A percentile compares a stretch with the other conserved stretches of the same genome.
Conservation (phyloP, 2,888 invertebrate genomes). For the Watsonalla binaria region DNA sequence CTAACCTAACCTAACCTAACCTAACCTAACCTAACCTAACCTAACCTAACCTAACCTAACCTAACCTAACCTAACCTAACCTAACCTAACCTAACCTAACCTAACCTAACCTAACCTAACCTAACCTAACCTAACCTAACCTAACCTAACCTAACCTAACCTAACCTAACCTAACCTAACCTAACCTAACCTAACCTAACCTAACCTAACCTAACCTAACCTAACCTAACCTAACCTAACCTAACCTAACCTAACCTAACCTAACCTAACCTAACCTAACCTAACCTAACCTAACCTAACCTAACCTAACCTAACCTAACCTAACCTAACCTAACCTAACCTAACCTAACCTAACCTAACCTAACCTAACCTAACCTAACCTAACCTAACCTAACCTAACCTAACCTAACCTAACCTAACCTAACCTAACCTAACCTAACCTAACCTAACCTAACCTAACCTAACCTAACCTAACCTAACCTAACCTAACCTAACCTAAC, state of each 20-base stretch:
- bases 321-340: conserved; percentile 6
- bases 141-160: conserved; percentile 6
- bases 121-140: conserved; percentile 6
- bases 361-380: conserved; percentile 6
- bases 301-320: conserved; percentile 6
- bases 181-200: conserved; percentile 6
- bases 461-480: conserved; percentile 6
- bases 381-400: conserved; percentile 6
- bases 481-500: conserved; percentile 6
- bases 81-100: conserved; percentile 6
- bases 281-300: conserved; percentile 6
- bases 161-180: conserved; percentile 6
- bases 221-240: conserved; percentile 6
- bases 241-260: conserved; percentile 6
- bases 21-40: conserved; percentile 6
- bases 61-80: conserved; percentile 6
- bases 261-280: conserved; percentile 6
- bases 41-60: conserved; percentile 6
- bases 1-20: conserved; percentile 6
- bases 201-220: conserved; percentile 6
- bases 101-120: conserved; percentile 6
- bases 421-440: conserved; percentile 6
- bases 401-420: conserved; percentile 6
- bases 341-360: conserved; percentile 6
- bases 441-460: conserved; percentile 6